Conservation (phyloP, 1,140 invertebrate species). For the Anastrepha ludens region DNA sequence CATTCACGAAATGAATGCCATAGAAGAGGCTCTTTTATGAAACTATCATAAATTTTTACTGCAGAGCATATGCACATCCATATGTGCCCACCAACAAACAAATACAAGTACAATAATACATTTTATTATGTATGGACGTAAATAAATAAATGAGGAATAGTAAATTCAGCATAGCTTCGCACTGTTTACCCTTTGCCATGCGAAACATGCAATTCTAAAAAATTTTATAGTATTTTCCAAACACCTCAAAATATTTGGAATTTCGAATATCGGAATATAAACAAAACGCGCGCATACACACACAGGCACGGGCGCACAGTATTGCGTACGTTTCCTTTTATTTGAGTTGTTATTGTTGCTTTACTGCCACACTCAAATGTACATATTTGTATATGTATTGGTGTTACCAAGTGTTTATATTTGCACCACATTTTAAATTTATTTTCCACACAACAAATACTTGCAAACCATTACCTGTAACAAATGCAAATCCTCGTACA, state of each 20-base stretch:
- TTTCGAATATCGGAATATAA: neutral
- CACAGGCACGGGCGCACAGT: neutral
- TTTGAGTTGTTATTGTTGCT: neutral
- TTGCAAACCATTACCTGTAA: neutral
- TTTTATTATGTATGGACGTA: neutral
- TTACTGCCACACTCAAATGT: neutral
- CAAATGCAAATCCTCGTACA: no score
- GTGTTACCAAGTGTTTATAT: neutral
- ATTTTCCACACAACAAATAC: neutral
- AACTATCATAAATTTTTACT: no score
- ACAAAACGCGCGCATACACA: neutral
- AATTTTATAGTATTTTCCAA: neutral
- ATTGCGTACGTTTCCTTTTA: neutral
- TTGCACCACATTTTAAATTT: conserved; percentile 12
- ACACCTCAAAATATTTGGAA: neutral
- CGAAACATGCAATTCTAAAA: conserved; percentile 13
- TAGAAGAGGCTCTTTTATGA: no score
- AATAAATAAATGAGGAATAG: conserved; percentile 1
- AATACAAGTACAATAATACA: neutral
- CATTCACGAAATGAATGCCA: no score
- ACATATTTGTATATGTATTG: neutral
- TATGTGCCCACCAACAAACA: neutral
- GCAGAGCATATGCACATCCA: neutral
- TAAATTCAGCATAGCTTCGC: neutral
- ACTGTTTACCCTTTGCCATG: neutral